phyloP scores from a whole-genome alignment of 2,113 vertebrate species.

The Nematolebias whitei region DNA sequence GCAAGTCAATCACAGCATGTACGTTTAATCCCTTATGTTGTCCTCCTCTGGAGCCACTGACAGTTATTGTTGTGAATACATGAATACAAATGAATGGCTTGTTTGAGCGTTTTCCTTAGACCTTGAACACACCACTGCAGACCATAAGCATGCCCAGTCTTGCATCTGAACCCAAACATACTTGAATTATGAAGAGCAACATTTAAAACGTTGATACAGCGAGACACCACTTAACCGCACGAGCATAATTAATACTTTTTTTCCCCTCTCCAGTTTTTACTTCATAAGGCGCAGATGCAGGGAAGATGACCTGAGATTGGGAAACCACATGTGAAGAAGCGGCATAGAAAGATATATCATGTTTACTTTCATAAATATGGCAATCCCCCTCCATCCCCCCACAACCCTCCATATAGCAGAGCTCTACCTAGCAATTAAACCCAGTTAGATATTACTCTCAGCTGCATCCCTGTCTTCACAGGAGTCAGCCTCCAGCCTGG shows the following conservation, averaged over 20 bases:
- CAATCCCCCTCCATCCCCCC: slow-evolving; percentile 69
- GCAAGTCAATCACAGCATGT: slow-evolving; percentile 56
- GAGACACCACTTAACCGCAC: slow-evolving; percentile 81
- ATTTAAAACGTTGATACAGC: slow-evolving; percentile 80
- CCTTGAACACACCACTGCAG: slow-evolving; percentile 60
- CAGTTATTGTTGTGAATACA: slow-evolving; percentile 72
- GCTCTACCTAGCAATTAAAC: slow-evolving; percentile 75
- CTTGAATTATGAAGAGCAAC: slow-evolving; percentile 70
- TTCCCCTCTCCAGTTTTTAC: slow-evolving; percentile 76
- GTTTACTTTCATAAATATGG: slow-evolving; percentile 83
- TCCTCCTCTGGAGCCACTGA: slow-evolving; percentile 56
- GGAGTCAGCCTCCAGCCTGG: slow-evolving; percentile 74
- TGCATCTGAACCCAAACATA: slow-evolving; percentile 74
- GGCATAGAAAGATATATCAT: slow-evolving; percentile 72
- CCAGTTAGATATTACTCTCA: slow-evolving; percentile 82
- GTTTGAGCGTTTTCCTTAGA: slow-evolving; percentile 36
- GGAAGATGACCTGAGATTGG: slow-evolving; percentile 79
- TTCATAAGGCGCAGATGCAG: slow-evolving; percentile 80
- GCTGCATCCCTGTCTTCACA: slow-evolving; percentile 70
- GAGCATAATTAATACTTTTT: slow-evolving; percentile 86
- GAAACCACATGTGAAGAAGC: slow-evolving; percentile 82
- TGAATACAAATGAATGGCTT: slow-evolving; percentile 64
- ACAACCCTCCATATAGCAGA: slow-evolving; percentile 63
- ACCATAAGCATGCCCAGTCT: slow-evolving; percentile 76
- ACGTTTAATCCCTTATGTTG: slow-evolving; percentile 54